Percentiles rank a stretch among this genome's conserved stretches.
Evolutionary conservation across 2,113 vertebrate species (phyloP).

Genomic region (Anolis carolinensis): DNA sequence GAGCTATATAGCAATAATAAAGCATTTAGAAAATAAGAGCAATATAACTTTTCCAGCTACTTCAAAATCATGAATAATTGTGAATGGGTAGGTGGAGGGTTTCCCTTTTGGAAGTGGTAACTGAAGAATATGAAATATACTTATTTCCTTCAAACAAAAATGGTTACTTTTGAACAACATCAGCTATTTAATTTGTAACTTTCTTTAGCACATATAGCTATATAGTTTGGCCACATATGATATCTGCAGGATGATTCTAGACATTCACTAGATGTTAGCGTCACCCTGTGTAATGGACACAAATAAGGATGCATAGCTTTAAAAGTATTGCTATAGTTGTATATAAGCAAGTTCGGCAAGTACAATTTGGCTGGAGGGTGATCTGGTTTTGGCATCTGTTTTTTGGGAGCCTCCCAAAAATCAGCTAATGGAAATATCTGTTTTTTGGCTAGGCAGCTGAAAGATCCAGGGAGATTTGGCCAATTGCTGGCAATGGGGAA

Average conservation of each 20-base stretch:
- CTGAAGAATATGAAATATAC: neutral
- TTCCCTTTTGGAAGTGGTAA: neutral
- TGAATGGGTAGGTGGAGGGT: neutral
- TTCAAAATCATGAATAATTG: neutral
- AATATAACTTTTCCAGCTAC: neutral
- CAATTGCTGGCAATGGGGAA: too few relatives aligned
- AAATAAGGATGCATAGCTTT: too few relatives aligned
- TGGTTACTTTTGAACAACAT: neutral
- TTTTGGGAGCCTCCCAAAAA: too few relatives aligned
- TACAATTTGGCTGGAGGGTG: too few relatives aligned
- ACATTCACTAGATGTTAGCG: neutral
- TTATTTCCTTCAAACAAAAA: neutral
- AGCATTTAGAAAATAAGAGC: neutral
- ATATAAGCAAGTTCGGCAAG: too few relatives aligned
- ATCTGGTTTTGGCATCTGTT: too few relatives aligned
- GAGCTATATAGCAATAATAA: neutral
- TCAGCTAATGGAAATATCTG: too few relatives aligned
- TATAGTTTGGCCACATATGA: neutral
- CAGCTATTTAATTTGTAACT: neutral
- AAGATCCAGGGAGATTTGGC: too few relatives aligned
- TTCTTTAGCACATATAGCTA: neutral
- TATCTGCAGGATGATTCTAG: neutral
- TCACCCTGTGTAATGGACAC: neutral
- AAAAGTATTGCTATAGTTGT: neutral
- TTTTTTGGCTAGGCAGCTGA: too few relatives aligned